Evolutionary conservation across 1,140 invertebrate species (phyloP), one percentile per base, ranked within the genome.

Genomic region (Drosophila bipectinata): DNA sequence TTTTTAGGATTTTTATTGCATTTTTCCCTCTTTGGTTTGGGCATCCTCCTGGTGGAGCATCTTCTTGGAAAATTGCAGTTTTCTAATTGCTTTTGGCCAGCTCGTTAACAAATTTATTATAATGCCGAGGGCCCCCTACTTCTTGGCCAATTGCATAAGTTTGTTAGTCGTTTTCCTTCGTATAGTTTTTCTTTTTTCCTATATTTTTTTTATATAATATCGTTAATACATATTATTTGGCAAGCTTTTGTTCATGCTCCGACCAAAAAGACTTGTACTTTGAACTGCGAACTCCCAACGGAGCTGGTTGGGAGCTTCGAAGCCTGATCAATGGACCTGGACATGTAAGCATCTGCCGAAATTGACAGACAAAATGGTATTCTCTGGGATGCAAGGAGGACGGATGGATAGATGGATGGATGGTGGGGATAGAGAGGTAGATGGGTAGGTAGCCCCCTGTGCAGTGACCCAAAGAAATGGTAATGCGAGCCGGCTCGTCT

Each of bases 201-300:
- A 10, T 53, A 51, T 61, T 55, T 57, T 74, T 85, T 90, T 85
- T 90, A 85, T 90, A 90, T 90, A 90, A 90, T 84, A 68, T 90
- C 74, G 87, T 83, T 90, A 90, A 90, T 90, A 90, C 87, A 90
- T 90, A 90, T 90, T 90, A 90, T 90, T 90, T 90, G 75, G 85
- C 78, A 85, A 87, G 72, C 73, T 75, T 44, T 68, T 76, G 67
- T 62, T 62, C 55, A 67, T 55, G 61, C 69, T 76, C 73, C 48
- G 15, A 18, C 49, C 37, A 37, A 68, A 30, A 30, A 37, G 55
- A 59, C 52, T 52, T 88, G 84, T 87, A 87, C 83, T 87, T 87
- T 88, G 83, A 88, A 87, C 83, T 87, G 79, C 83, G 83, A 88
- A 87, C 83, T 67, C 72, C 44, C 69, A 48, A 68, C 54, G 62